Evolutionary conservation across 2,888 invertebrate species (phyloP).

Genomic region (Polyommatus icarus): DNA sequence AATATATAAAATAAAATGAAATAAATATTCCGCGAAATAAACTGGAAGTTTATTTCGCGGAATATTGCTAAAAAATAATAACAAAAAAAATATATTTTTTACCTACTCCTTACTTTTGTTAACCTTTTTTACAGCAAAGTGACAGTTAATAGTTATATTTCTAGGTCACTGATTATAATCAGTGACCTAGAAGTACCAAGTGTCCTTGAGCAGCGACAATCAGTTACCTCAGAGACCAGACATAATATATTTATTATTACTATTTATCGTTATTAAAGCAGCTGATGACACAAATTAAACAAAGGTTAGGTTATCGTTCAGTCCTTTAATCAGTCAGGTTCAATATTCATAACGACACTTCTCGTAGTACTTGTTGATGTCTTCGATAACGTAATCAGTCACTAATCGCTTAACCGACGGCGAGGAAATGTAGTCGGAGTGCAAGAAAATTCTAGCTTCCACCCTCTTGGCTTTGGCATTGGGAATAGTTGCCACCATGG

Average conservation of each 20-base stretch:
- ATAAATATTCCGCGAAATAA: too few species aligned
- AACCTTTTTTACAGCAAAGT: not conserved
- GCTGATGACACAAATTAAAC: not conserved
- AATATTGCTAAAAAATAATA: too few species aligned
- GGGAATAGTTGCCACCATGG: conserved; percentile 43
- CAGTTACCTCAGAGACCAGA: too few species aligned
- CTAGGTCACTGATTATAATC: too few species aligned
- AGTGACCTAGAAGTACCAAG: too few species aligned
- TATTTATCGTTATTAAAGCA: not conserved
- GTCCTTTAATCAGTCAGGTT: conserved; percentile 18
- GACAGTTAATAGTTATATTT: not conserved
- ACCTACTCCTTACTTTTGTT: not conserved
- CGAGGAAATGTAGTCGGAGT: conserved; percentile 42
- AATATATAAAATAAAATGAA: too few species aligned
- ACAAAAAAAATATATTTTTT: too few species aligned
- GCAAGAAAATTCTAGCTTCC: conserved; percentile 41
- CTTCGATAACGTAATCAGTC: conserved; percentile 42
- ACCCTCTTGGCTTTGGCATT: conserved; percentile 41
- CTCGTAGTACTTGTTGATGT: conserved; percentile 34
- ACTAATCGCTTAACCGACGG: conserved; percentile 41
- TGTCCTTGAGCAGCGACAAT: too few species aligned
- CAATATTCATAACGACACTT: conserved; percentile 10
- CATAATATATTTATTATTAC: too few species aligned
- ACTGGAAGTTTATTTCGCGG: too few species aligned
- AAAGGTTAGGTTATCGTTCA: not conserved